Conservation (phyloP, 2,113 vertebrate species). For the Dasypus novemcinctus region DNA sequence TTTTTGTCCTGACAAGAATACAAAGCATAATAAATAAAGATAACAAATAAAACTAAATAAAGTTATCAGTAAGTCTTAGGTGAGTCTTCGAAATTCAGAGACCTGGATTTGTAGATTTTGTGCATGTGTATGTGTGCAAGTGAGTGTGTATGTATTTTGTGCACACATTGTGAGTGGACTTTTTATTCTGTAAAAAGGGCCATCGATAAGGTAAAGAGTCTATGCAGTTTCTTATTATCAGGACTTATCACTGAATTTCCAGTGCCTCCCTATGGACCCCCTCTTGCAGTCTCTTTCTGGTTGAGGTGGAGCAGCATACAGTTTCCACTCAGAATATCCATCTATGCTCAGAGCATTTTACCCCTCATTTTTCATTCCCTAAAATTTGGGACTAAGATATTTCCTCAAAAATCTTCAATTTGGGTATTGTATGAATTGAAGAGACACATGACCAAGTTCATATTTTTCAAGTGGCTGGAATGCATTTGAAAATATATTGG, state of each 20-base stretch:
- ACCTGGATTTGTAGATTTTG: not conserved
- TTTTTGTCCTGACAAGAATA: not conserved
- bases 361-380: not conserved
- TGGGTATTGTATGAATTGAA: slow-evolving; percentile 2
- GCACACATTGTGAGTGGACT: not conserved
- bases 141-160: not conserved
- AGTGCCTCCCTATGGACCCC: not conserved
- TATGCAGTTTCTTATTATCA: not conserved
- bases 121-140: not conserved
- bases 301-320: not conserved
- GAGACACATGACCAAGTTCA: not conserved
- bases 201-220: not conserved
- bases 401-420: not conserved
- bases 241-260: not conserved
- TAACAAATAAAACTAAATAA: not conserved
- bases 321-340: not conserved
- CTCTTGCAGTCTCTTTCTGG: not conserved
- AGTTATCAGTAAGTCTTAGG: not conserved
- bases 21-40: not conserved
- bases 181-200: not conserved
- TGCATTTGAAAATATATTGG: slow-evolving; percentile 45
- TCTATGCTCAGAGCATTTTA: not conserved
- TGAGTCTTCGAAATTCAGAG: not conserved
- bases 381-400: not conserved
- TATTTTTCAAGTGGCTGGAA: slow-evolving; percentile 10